Percentiles rank a stretch among this genome's conserved stretches.
phyloP scores from a whole-genome alignment of 2,113 vertebrate species.

The Rhinolophus ferrumequinum region DNA sequence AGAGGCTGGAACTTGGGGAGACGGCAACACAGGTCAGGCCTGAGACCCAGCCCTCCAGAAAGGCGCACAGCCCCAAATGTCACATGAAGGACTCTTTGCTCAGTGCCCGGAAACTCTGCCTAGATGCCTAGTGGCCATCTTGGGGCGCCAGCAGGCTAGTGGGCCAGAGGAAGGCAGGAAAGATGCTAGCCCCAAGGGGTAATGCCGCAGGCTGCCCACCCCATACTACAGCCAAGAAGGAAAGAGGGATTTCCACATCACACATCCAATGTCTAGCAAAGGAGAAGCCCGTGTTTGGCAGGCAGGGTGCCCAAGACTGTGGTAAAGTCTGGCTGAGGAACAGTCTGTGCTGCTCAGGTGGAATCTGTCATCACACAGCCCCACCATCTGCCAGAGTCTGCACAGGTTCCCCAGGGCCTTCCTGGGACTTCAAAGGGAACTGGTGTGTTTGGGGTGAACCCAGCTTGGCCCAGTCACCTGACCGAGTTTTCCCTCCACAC shows the following conservation, averaged over 20 bases:
- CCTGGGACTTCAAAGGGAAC: background rate
- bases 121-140: rapidly evolving
- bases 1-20: background rate
- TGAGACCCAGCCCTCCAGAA: background rate
- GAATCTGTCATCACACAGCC: background rate
- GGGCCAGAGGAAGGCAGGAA: background rate
- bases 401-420: background rate
- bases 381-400: background rate
- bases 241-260: background rate
- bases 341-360: background rate
- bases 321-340: background rate
- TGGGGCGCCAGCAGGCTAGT: background rate
- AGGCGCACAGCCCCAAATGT: rapidly evolving
- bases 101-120: background rate
- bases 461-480: background rate
- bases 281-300: background rate
- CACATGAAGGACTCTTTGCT: rapidly evolving
- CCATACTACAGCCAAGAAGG: background rate
- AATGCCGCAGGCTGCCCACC: rapidly evolving
- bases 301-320: background rate
- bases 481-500: background rate
- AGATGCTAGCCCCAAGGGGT: background rate
- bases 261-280: background rate
- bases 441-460: rapidly evolving
- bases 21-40: background rate